phyloP scores from a whole-genome alignment of 92 coral and sea anemone genomes.

The Plumapathes pennacea region DNA sequence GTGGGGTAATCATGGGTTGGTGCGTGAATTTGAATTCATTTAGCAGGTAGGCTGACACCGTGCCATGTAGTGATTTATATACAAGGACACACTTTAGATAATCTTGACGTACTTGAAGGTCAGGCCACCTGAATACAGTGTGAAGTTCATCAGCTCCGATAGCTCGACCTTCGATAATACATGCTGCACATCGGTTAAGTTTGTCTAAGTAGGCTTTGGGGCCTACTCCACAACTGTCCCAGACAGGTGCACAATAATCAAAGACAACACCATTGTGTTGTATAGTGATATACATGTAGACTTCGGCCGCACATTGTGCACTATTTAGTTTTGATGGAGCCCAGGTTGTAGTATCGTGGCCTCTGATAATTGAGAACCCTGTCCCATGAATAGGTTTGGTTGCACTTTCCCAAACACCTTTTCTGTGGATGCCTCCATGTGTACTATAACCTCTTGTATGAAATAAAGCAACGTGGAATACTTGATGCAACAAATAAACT shows the following conservation, averaged over 20 bases:
- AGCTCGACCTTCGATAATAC: constrained; percentile 42
- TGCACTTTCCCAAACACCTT: too few species aligned
- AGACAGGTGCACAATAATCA: constrained; percentile 48
- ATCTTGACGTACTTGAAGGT: constrained; percentile 31
- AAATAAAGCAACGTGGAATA: constrained; percentile 38
- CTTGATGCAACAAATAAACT: constrained; percentile 40
- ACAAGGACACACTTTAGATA: constrained; percentile 26
- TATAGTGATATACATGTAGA: constrained; percentile 13
- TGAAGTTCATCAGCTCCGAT: constrained; percentile 8
- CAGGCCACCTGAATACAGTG: constrained; percentile 23
- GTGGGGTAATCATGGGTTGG: too few species aligned
- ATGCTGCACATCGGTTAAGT: constrained; percentile 49
- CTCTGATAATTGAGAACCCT: too few species aligned
- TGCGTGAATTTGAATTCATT: too few species aligned
- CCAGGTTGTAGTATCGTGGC: too few species aligned
- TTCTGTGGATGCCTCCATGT: constrained; percentile 42
- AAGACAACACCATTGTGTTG: constrained; percentile 19
- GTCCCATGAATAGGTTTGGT: too few species aligned
- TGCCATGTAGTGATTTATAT: neutral
- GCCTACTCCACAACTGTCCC: constrained; percentile 56
- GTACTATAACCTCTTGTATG: constrained; percentile 27
- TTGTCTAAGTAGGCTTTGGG: constrained; percentile 34
- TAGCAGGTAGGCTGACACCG: too few species aligned
- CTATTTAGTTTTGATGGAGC: too few species aligned
- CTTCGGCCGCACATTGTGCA: constrained; percentile 30